phyloP scores from a whole-genome alignment of 2,888 invertebrate species.

The Nephrotoma guestfalica region DNA sequence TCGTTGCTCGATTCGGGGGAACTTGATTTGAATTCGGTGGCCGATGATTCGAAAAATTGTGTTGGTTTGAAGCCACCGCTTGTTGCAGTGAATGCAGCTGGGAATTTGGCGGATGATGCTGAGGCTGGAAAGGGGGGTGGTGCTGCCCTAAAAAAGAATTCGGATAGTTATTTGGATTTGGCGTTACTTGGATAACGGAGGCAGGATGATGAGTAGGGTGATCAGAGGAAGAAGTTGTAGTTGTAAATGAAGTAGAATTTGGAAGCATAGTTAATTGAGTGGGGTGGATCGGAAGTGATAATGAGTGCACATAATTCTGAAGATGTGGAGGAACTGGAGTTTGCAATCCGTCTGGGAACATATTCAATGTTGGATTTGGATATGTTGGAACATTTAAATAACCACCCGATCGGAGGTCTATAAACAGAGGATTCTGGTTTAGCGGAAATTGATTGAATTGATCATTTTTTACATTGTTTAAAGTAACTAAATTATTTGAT shows the following conservation, averaged over 20 bases:
- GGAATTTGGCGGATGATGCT: constrained; percentile 14
- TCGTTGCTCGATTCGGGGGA: constrained; percentile 16
- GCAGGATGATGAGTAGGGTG: not conserved
- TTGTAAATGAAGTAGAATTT: constrained; percentile 10
- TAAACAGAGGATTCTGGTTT: constrained; percentile 2
- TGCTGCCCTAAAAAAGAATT: constrained; percentile 15
- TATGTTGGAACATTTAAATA: constrained; percentile 5
- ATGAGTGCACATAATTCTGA: not conserved
- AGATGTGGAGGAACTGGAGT: constrained; percentile 20
- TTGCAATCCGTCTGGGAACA: constrained; percentile 13
- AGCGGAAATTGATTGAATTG: not conserved
- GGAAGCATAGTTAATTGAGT: not conserved
- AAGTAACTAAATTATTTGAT: not conserved
- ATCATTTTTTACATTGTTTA: constrained; percentile 1
- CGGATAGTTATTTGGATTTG: constrained; percentile 12
- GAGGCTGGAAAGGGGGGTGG: constrained; percentile 18
- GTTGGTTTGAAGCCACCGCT: not conserved
- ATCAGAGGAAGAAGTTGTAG: constrained; percentile 20
- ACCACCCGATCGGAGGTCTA: not conserved
- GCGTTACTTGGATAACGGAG: constrained; percentile 14
- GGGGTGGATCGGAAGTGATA: not conserved
- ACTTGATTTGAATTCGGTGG: constrained; percentile 11
- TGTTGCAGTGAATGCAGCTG: not conserved
- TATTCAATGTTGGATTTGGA: constrained; percentile 1
- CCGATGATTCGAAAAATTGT: constrained; percentile 10